These are phyloP conservation scores for Anguilla megastoma DNA, from an alignment of 2,797 vertebrate species.

Conservation along the genomic window DNA sequence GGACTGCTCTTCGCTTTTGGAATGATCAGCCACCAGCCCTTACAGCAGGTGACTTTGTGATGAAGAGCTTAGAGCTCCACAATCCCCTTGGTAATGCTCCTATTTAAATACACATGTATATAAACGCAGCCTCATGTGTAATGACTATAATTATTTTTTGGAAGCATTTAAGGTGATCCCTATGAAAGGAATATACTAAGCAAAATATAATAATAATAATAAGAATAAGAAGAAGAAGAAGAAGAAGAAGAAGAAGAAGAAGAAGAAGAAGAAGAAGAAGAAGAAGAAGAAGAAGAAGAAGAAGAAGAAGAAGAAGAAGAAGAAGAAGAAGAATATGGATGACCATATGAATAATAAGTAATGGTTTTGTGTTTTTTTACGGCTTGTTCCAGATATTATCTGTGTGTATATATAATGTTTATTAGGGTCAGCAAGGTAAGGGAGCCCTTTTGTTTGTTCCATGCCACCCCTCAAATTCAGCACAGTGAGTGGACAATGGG, in stretches of 20 bases:
- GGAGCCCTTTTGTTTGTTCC: not conserved
- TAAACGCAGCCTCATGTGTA: not conserved
- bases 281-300: too few relatives aligned
- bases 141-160: not conserved
- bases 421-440: not conserved
- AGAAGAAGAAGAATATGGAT: too few relatives aligned
- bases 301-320: too few relatives aligned
- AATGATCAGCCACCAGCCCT: not conserved
- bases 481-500: not conserved
- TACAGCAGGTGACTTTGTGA: not conserved
- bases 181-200: not conserved
- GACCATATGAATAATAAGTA: too few relatives aligned
- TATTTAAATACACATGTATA: not conserved
- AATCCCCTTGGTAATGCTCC: not conserved
- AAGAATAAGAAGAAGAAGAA: not conserved
- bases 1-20: slow-evolving; percentile 18
- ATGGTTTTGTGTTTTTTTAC: too few relatives aligned
- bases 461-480: not conserved
- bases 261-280: too few relatives aligned
- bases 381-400: not conserved
- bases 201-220: not conserved
- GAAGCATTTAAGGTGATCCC: not conserved
- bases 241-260: too few relatives aligned
- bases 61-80: not conserved
- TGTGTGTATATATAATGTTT: not conserved